Conservation (phyloP, 2,888 invertebrate species). For the Pemphredon lugubris region DNA sequence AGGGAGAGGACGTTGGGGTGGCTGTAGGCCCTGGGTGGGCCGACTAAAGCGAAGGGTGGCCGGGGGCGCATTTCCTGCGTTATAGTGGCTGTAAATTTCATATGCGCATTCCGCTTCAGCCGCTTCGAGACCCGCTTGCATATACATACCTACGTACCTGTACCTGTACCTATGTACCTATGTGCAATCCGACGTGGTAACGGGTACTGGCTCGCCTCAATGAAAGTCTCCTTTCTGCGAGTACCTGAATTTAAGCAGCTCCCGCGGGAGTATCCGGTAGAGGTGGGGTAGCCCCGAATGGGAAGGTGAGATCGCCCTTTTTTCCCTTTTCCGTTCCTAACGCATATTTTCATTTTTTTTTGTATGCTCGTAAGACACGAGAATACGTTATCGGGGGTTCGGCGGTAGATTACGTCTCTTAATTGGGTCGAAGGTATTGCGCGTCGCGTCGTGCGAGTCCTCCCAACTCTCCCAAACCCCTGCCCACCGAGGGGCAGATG, state of each 20-base stretch:
- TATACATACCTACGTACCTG: constrained; percentile 44
- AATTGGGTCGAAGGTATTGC: constrained; percentile 2
- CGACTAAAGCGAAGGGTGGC: constrained; percentile 31
- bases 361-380: no score
- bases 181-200: constrained; percentile 52
- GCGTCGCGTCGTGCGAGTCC: background rate
- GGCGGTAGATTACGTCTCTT: background rate
- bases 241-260: constrained; percentile 58
- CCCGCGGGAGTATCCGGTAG: constrained; percentile 29
- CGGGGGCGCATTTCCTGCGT: constrained; percentile 66
- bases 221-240: constrained; percentile 63
- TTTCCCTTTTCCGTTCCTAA: background rate
- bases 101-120: constrained; percentile 69
- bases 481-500: constrained; percentile 29
- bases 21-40: constrained; percentile 9
- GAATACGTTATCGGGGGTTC: background rate
- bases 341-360: no score
- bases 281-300: no score
- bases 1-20: background rate
- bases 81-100: constrained; percentile 74
- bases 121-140: constrained; percentile 47
- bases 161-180: constrained; percentile 45
- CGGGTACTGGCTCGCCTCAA: constrained; percentile 56
- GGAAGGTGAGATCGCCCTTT: background rate
- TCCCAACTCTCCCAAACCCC: no score